Base-by-base conservation (phyloP, 2,113 vertebrate genomes). In the Gallinago jamesoni region DNA sequence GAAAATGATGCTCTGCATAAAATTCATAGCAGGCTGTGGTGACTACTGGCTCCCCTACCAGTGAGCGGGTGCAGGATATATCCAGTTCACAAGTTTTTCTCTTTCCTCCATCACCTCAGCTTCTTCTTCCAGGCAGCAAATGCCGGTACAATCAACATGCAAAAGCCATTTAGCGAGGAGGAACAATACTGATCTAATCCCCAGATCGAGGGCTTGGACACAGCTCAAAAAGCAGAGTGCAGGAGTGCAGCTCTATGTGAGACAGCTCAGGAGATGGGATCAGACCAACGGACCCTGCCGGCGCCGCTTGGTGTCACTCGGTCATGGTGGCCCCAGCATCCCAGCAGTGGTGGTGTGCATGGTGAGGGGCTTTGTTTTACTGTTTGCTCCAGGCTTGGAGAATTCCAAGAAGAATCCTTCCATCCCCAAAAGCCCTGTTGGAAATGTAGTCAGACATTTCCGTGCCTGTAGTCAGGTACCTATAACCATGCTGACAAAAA, bases 181-280 rank as follows among this genome's bases (percentile, higher is more conserved):
- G 84, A 96, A 89, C 70, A 96, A 83, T 76, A 53, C 78, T 95
- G 86, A 97, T 96, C 84, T 95, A 96, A 96, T 82, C 77, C 57
- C 89, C 94, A 96, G 76, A 80, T 18, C 1, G 4, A 87, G 48
- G 41, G 53, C 66, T 79, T 92, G 95, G 86, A 94, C 7, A 5
- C 53, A 93, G 64, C 64, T 90, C 79, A 93, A 87, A 81, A 88
- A 67, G 33, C 83, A 53, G 47, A 72, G 37, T 2, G 24, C 6
- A 1, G 41, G 41, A 75, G 56, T 4, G 0, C n/a, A 86, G 50
- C 35, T 70, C 76, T 81, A 45, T 2, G 1, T 90, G 92, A 95
- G 88, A 67, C 43, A 87, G 7, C 69, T 63, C 80, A 87, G 66
- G 64, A 30, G 69, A 48, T 13, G 45, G 35, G 64, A 55, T 60